phyloP scores from a whole-genome alignment of 2,797 vertebrate genomes.

The Clarias fuscus region DNA sequence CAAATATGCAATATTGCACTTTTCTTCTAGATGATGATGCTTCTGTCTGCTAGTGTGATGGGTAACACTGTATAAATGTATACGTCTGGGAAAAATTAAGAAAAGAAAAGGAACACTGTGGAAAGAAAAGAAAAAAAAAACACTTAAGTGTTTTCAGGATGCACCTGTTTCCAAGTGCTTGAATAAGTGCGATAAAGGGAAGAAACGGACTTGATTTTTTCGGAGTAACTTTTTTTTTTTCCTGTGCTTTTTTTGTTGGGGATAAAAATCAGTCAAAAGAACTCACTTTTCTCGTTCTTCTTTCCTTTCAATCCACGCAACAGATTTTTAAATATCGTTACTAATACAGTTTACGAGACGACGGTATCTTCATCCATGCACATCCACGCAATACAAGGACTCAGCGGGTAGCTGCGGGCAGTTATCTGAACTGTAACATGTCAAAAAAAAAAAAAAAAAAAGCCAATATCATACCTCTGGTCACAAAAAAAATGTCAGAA shows the following conservation, averaged over 20 bases:
- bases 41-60: constrained; percentile 69
- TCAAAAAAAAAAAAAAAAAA: constrained; percentile 57
- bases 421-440: constrained; percentile 57
- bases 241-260: constrained; percentile 29
- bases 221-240: constrained; percentile 3
- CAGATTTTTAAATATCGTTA: neutral
- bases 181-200: constrained; percentile 61
- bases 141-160: constrained; percentile 60
- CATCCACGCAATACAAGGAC: constrained; percentile 57
- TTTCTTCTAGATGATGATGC: constrained; percentile 67
- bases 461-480: constrained; percentile 55
- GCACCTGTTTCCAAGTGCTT: constrained; percentile 74
- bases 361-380: constrained; percentile 7
- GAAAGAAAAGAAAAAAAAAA: constrained; percentile 64
- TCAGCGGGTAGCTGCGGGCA: constrained; percentile 75
- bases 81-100: constrained; percentile 48
- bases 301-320: neutral
- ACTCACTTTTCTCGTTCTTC: constrained; percentile 14
- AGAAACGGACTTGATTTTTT: constrained; percentile 47
- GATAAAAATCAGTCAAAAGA: constrained; percentile 31
- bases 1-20: constrained; percentile 80
- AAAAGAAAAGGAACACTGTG: constrained; percentile 67
- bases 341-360: neutral
- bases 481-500: neutral
- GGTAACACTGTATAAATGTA: constrained; percentile 71